Percentiles rank a stretch among this genome's conserved stretches.
Evolutionary conservation across 1,140 invertebrate species (phyloP).

Genomic region (Lasaia peninsularis): DNA sequence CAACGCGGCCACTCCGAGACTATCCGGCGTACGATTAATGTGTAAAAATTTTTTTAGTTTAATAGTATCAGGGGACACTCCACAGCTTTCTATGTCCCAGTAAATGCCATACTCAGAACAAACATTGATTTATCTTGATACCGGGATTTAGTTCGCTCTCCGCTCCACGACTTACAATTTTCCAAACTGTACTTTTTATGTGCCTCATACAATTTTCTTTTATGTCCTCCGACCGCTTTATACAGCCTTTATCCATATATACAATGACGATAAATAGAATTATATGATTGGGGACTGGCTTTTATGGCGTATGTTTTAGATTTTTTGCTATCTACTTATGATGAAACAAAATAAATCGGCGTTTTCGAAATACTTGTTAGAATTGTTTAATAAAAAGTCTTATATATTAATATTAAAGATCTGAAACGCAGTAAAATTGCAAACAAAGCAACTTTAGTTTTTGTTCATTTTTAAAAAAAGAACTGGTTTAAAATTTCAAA

Average conservation of each 20-base stretch:
- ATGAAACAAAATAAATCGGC: background rate
- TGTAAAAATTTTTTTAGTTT: background rate
- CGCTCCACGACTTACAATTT: conserved; percentile 67
- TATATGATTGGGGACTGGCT: conserved; percentile 23
- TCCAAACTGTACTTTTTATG: conserved; percentile 62
- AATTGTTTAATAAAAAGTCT: too few relatives aligned
- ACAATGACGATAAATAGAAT: conserved; percentile 20
- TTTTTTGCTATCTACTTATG: conserved; percentile 4
- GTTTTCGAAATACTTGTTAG: background rate
- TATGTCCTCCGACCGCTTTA: conserved; percentile 44
- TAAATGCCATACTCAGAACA: conserved; percentile 56
- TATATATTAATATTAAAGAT: too few relatives aligned
- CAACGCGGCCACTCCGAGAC: too few relatives aligned
- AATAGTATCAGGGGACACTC: conserved; percentile 1
- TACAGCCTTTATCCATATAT: conserved; percentile 30
- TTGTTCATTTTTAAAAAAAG: too few relatives aligned
- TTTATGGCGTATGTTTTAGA: conserved; percentile 17
- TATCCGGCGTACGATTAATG: too few relatives aligned
- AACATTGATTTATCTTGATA: conserved; percentile 76
- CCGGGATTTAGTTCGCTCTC: conserved; percentile 52
- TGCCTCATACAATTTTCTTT: conserved; percentile 69
- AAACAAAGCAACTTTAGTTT: too few relatives aligned
- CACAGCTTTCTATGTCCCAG: conserved; percentile 15
- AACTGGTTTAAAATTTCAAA: too few relatives aligned
- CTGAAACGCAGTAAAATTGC: too few relatives aligned